Base-by-base conservation (phyloP, 2,113 vertebrate genomes). In the Aleadryas rufinucha region DNA sequence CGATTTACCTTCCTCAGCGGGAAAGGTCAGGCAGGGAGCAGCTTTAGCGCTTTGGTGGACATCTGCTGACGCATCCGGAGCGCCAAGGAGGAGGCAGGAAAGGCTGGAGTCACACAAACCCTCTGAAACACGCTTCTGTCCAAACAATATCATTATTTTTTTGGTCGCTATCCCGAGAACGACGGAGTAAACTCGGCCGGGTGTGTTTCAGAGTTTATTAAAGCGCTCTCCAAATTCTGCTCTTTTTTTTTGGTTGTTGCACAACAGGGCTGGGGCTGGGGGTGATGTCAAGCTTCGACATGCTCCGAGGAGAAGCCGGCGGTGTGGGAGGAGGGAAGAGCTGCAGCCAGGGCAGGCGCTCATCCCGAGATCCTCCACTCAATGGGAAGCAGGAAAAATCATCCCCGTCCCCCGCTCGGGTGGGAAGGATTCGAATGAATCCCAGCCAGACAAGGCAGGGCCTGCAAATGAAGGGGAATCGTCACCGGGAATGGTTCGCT, bases 11-110 rank as follows among this genome's bases (percentile, higher is more conserved):
- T 97, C 95, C 91, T 78, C 72, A 24, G 76, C 42, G 61, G 91
- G 72, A 95, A 96, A 95, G 98, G 96, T 98, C 96, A 96, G 18
- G 54, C 92, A 89, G 98, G 95, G 97, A 72, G 97, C 97, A 97
- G 91, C 94, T 88, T 95, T 69, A 96, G 97, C 95, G 89, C 90
- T 97, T 92, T 8, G 94, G 85, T 1, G 94, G 96, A 96, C 98
- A 98, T 97, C 97, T 98, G 97, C 93, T 94, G 96, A 87, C 95
- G 93, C 88, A 95, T 96, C 97, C 97, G 84, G 97, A 95, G 60
- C 97, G 97, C 96, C 97, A 96, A 97, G 95, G 95, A 97, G 77
- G 95, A 93, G 97, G 97, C 97, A 97, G 98, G 97, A 98, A 98
- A 97, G 59, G 86, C 92, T 37, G 89, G n/a, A 97, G 84, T 52